Conservation (phyloP, 2,888 invertebrate species). For the Scotopteryx bipunctaria region DNA sequence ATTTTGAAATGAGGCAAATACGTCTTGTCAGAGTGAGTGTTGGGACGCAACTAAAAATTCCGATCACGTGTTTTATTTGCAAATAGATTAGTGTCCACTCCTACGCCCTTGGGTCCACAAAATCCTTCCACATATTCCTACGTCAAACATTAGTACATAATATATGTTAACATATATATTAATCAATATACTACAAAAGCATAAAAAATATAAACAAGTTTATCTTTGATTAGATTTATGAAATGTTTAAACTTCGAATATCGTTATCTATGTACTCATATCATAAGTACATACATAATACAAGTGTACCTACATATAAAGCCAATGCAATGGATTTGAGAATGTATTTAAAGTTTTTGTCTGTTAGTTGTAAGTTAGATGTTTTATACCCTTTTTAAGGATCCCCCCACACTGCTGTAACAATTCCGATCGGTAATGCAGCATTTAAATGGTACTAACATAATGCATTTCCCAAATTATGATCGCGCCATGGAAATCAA, state of each 20-base stretch:
- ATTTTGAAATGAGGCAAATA: background rate
- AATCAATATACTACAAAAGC: background rate
- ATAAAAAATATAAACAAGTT: background rate
- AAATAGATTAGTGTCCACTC: slow-evolving; percentile 8
- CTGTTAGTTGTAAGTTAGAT: slow-evolving; percentile 23
- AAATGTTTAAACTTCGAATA: slow-evolving; percentile 3
- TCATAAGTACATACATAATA: slow-evolving; percentile 23
- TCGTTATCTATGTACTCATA: slow-evolving; percentile 11
- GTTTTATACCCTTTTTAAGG: slow-evolving; percentile 27
- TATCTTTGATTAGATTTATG: background rate
- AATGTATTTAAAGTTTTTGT: slow-evolving; percentile 48
- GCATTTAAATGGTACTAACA: too few relatives aligned
- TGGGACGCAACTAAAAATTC: background rate
- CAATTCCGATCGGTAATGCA: too few relatives aligned
- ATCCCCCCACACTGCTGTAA: too few relatives aligned
- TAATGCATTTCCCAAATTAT: too few relatives aligned
- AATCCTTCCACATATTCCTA: slow-evolving; percentile 23
- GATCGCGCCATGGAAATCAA: too few relatives aligned
- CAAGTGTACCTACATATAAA: slow-evolving; percentile 45
- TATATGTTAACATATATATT: background rate
- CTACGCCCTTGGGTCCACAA: slow-evolving; percentile 27
- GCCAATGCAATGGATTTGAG: slow-evolving; percentile 73
- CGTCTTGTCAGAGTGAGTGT: background rate
- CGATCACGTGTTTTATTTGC: slow-evolving; percentile 18
- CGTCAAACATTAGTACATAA: slow-evolving; percentile 6